Percentiles rank a stretch among this genome's conserved stretches.
These are phyloP conservation scores for Aelia acuminata DNA, from an alignment of 2,888 invertebrate species.

Conservation along the genomic window DNA sequence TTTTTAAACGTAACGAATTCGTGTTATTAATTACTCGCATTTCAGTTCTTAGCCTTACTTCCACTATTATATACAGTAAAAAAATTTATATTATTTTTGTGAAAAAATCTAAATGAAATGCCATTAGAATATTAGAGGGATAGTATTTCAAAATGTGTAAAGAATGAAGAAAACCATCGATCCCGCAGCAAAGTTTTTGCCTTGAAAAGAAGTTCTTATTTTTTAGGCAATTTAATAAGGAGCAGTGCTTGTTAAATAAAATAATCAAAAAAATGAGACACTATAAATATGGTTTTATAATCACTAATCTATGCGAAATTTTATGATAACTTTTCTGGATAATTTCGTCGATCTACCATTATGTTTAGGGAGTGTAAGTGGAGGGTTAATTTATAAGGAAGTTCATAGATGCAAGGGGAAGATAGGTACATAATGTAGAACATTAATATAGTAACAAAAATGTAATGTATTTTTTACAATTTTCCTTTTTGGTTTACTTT, in stretches of 20 bases:
- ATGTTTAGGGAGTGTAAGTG: too few species aligned
- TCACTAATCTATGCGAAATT: background rate
- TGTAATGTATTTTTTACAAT: too few species aligned
- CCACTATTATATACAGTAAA: background rate
- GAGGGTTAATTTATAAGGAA: too few species aligned
- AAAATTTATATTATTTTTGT: background rate
- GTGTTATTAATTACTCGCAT: background rate
- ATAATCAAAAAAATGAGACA: too few species aligned
- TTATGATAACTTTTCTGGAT: too few species aligned
- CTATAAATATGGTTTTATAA: too few species aligned
- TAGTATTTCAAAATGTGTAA: background rate
- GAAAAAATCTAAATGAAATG: conserved; percentile 1
- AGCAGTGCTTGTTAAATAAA: too few species aligned
- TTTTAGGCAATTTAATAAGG: background rate
- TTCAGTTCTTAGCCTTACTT: background rate
- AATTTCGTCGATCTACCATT: too few species aligned
- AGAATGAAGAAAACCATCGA: background rate
- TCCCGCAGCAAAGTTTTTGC: background rate
- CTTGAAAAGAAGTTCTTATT: background rate
- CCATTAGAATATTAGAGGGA: background rate
- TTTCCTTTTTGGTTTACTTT: too few species aligned
- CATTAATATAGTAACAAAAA: too few species aligned
- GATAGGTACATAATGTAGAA: too few species aligned
- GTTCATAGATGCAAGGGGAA: too few species aligned
- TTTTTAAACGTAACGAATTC: background rate